Evolutionary conservation across 2,888 invertebrate genomes (phyloP).

Genomic region (Hemithea aestivaria): DNA sequence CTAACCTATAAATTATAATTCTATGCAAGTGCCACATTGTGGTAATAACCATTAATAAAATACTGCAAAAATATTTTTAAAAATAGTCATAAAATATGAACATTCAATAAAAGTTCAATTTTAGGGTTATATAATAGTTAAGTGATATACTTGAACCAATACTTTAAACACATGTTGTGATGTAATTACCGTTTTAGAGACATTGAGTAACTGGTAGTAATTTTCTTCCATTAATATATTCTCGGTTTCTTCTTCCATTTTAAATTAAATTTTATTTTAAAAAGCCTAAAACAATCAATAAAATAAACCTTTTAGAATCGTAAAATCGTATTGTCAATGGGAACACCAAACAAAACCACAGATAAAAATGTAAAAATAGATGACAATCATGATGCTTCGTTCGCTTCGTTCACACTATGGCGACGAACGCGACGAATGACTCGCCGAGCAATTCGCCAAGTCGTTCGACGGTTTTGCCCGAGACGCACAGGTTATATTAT

Average conservation of each 20-base stretch:
- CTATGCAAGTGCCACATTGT: neutral
- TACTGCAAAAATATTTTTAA: no score
- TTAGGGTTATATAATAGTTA: slow-evolving; percentile 40
- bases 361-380: no score
- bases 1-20: slow-evolving; percentile 37
- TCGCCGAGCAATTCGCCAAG: no score
- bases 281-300: slow-evolving; percentile 22
- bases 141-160: slow-evolving; percentile 30
- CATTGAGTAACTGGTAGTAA: slow-evolving; percentile 92
- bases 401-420: no score
- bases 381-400: no score
- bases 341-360: no score
- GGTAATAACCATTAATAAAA: no score
- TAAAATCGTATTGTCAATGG: no score
- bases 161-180: slow-evolving; percentile 45
- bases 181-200: slow-evolving; percentile 87
- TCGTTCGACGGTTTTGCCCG: no score
- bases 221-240: slow-evolving; percentile 87
- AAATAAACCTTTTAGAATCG: neutral
- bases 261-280: slow-evolving; percentile 25
- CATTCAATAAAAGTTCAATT: slow-evolving; percentile 13
- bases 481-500: no score
- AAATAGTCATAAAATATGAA: neutral
- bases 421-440: no score
- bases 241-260: slow-evolving; percentile 85